These are phyloP conservation scores for Argyra leucocephala DNA, from an alignment of 2,888 invertebrate genomes.

Conservation along the genomic window DNA sequence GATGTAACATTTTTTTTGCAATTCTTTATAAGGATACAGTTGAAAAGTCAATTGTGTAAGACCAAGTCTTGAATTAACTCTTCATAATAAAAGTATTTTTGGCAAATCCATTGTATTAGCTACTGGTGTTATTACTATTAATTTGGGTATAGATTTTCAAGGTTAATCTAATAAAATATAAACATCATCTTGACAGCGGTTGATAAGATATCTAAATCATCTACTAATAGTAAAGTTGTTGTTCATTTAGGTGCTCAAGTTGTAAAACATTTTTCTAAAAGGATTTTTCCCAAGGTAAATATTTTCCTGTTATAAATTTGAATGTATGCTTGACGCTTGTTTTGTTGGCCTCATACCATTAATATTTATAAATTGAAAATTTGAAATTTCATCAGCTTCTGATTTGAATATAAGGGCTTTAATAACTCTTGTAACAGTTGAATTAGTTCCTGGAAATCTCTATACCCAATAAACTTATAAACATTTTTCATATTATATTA, in stretches of 20 bases:
- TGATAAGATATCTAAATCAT: constrained; percentile 91
- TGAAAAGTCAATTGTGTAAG: constrained; percentile 83
- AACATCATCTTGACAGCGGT: constrained; percentile 85
- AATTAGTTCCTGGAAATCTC: constrained; percentile 72
- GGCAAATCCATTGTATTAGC: constrained; percentile 99
- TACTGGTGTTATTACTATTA: constrained; percentile 88
- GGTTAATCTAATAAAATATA: constrained; percentile 98
- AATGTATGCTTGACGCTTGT: constrained; percentile 82
- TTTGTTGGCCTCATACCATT: constrained; percentile 92
- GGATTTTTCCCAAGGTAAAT: constrained; percentile 76
- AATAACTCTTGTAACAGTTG: constrained; percentile 84
- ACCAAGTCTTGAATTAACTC: constrained; percentile 62
- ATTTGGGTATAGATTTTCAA: constrained; percentile 59
- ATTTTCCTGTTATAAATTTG: constrained; percentile 66
- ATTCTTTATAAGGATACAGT: constrained; percentile 82
- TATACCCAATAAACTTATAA: no score
- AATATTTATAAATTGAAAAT: constrained; percentile 72
- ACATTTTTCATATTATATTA: no score
- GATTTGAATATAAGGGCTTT: constrained; percentile 53
- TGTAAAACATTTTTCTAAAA: constrained; percentile 70
- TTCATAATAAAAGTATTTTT: constrained; percentile 73
- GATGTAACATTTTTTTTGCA: constrained; percentile 72
- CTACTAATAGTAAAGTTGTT: constrained; percentile 75
- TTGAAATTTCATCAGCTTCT: constrained; percentile 51
- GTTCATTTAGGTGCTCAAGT: constrained; percentile 51